A percentile compares a stretch with the other conserved stretches of the same genome.
Conservation (phyloP, 2,888 invertebrate genomes). For the Anthrax anthrax region DNA sequence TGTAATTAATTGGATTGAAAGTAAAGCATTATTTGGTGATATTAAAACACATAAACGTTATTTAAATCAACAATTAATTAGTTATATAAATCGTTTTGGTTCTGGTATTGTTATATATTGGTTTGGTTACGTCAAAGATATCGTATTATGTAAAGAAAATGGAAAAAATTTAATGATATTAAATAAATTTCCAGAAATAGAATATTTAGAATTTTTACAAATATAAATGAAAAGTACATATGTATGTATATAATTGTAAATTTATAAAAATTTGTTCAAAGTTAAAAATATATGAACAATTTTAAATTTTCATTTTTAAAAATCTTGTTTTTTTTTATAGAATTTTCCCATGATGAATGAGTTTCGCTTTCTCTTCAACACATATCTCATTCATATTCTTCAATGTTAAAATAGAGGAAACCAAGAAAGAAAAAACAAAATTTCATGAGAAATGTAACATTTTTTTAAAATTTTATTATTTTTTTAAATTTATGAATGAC, state of each 20-base stretch:
- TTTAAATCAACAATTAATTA: slow-evolving; percentile 67
- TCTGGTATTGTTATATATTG: slow-evolving; percentile 90
- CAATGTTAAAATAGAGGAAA: too few species aligned
- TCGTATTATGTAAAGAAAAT: slow-evolving; percentile 41
- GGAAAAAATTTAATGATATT: slow-evolving; percentile 44
- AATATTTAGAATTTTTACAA: slow-evolving; percentile 32
- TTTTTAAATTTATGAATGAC: too few species aligned
- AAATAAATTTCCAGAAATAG: slow-evolving; percentile 39
- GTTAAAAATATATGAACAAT: too few species aligned
- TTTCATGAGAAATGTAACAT: too few species aligned
- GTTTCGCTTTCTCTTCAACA: too few species aligned
- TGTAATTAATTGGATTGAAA: slow-evolving; percentile 90
- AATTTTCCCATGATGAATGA: too few species aligned
- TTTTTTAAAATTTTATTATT: too few species aligned
- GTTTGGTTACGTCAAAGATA: slow-evolving; percentile 69
- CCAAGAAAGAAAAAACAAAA: too few species aligned
- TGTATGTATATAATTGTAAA: neutral
- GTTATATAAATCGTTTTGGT: slow-evolving; percentile 91
- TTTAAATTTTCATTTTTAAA: too few species aligned
- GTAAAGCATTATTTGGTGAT: slow-evolving; percentile 90
- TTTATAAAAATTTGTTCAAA: too few species aligned
- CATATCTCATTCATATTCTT: too few species aligned
- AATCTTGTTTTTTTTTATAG: too few species aligned
- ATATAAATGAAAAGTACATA: neutral
- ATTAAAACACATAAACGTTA: slow-evolving; percentile 65